Evolutionary conservation across 2,888 invertebrate genomes (phyloP), one percentile per base, ranked within the genome.

Genomic region (Ormia ochracea): DNA sequence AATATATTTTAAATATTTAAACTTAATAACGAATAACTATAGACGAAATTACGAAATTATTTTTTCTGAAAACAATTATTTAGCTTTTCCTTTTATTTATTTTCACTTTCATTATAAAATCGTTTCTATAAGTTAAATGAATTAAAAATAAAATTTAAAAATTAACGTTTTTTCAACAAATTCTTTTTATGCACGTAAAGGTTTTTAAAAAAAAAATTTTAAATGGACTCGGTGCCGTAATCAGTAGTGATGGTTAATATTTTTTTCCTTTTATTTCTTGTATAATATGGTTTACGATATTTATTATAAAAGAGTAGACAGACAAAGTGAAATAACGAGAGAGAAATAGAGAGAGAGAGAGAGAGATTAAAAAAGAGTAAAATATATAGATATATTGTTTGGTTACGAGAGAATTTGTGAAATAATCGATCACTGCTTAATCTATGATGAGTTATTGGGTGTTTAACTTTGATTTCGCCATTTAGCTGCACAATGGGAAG

Each of bases 391-490:
- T 58, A 31, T 45, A n/a, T 78, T 65, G 23, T 61, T 45, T 69
- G 14, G 19, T n/a, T n/a, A 54, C 23, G 56, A 50, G 48, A 59
- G 5, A 66, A 23, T 33, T 63, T 48, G 63, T 52, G 48, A 69
- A 65, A 65, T 58, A 21, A 50, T 74, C 65, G 74, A 65, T 69
- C 54, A 65, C 74, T 75, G 79, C 74, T 38, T 72, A 75, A 75
- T 75, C 75, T 66, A 54, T 38, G 65, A 75, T 45, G 70, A 41
- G 33, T 10, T 31, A 65, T 65, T 38, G 36, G 48, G 17, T 17
- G 9, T 23, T 48, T 28, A 48, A 48, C 36, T 48, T 23, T 33
- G 45, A 45, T 31, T 45, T 14, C 6, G 28, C 10, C 33, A 5
- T 31, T 61, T 19, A 21, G 6, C 23, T 12, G n/a, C n/a, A n/a